phyloP scores from a whole-genome alignment of 2,113 vertebrate species.

The Marcusenius ussheri region DNA sequence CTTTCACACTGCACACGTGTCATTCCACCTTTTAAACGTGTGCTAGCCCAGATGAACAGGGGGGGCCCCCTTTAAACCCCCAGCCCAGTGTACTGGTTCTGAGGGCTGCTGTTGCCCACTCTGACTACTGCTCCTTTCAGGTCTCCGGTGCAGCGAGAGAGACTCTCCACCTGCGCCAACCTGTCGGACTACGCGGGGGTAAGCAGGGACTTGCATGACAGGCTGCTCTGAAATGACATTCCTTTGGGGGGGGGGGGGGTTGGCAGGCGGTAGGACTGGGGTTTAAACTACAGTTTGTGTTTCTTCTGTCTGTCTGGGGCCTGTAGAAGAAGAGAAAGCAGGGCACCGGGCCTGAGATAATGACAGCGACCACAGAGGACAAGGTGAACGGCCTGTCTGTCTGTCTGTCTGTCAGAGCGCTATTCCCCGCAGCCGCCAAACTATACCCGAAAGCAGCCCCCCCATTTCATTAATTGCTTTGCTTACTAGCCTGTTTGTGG shows the following conservation, averaged over 20 bases:
- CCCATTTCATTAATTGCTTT: slow-evolving; percentile 19
- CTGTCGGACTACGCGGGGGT: slow-evolving; percentile 57
- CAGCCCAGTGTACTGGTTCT: neutral
- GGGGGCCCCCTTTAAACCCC: neutral
- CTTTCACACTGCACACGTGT: neutral
- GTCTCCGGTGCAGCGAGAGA: slow-evolving; percentile 39
- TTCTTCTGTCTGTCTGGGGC: slow-evolving; percentile 17
- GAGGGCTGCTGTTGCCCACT: neutral
- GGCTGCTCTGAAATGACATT: neutral
- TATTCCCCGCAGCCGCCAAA: slow-evolving; percentile 16
- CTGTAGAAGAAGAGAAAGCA: slow-evolving; percentile 70
- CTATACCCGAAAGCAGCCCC: neutral
- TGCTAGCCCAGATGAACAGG: neutral
- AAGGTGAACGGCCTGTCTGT: slow-evolving; percentile 39
- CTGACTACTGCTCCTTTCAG: slow-evolving; percentile 35
- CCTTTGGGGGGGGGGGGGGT: too few relatives aligned
- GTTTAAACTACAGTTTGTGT: slow-evolving; percentile 12
- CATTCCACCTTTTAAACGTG: neutral
- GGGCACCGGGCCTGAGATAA: slow-evolving; percentile 43
- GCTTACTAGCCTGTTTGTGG: neutral
- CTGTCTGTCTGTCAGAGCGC: neutral
- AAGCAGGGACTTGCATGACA: slow-evolving; percentile 22
- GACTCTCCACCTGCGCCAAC: slow-evolving; percentile 31
- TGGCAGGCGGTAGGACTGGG: neutral
- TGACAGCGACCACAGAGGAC: slow-evolving; percentile 46